Evolutionary conservation across 2,888 invertebrate species (phyloP).

Genomic region (Habrosyne pyritoides): DNA sequence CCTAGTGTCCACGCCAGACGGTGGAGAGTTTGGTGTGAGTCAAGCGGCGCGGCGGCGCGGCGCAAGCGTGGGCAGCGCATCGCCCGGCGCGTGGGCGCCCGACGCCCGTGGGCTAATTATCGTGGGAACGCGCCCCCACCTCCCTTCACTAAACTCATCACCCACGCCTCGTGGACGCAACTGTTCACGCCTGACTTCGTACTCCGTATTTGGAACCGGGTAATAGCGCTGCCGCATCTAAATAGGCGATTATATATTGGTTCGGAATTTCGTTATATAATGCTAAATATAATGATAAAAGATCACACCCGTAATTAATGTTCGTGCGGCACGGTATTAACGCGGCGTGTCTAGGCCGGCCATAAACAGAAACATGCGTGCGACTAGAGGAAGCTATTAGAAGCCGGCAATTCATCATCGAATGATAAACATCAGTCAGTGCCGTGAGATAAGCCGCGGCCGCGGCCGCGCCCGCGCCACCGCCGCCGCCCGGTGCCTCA

Average conservation of each 20-base stretch:
- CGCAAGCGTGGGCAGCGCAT: conserved; percentile 41
- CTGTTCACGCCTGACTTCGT: conserved; percentile 4
- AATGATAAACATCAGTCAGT: conserved; percentile 59
- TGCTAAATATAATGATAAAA: no score
- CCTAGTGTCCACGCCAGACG: conserved; percentile 41
- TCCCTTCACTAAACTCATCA: conserved; percentile 25
- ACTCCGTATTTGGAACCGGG: conserved; percentile 3
- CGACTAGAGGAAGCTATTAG: conserved; percentile 43
- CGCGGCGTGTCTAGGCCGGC: conserved; percentile 25
- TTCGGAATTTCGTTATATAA: not conserved
- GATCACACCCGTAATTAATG: no score
- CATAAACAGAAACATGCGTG: conserved; percentile 15
- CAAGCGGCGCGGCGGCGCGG: conserved; percentile 41
- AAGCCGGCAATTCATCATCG: conserved; percentile 56
- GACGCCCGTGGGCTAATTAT: conserved; percentile 69
- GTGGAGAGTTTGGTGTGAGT: conserved; percentile 40
- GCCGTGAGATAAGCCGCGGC: conserved; percentile 37
- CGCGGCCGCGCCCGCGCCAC: conserved; percentile 30
- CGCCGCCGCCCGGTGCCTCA: conserved; percentile 30
- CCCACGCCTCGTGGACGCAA: conserved; percentile 13
- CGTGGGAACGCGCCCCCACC: conserved; percentile 65
- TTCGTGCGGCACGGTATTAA: conserved; percentile 26
- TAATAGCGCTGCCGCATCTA: not conserved
- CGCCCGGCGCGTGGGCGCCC: conserved; percentile 40
- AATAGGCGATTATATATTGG: not conserved